Percentiles rank a stretch among this genome's conserved stretches.
Conservation (phyloP, 2,113 vertebrate genomes). For the Laterallus jamaicensis region DNA sequence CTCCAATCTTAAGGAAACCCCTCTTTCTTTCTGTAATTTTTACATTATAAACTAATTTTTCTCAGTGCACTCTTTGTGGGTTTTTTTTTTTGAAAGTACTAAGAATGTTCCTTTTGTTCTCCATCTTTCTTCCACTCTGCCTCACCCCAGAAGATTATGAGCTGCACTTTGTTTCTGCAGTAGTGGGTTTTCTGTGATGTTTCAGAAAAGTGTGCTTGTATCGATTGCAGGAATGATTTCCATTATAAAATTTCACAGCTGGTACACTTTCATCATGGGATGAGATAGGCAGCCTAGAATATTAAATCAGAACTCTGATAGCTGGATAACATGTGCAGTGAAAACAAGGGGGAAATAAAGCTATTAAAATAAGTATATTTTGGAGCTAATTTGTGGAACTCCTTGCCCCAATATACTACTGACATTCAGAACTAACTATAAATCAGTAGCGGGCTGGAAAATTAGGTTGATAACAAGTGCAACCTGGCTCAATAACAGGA, state of each 20-base stretch:
- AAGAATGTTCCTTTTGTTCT: constrained; percentile 68
- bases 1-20: neutral
- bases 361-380: neutral
- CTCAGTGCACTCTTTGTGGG: constrained; percentile 52
- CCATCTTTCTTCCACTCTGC: constrained; percentile 38
- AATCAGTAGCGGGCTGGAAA: neutral
- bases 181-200: constrained; percentile 6
- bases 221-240: neutral
- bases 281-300: neutral
- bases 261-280: neutral
- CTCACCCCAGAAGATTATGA: constrained; percentile 41
- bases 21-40: constrained; percentile 49
- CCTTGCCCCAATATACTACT: neutral
- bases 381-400: neutral
- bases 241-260: constrained; percentile 1
- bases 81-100: constrained; percentile 30
- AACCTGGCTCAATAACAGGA: neutral
- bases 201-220: neutral
- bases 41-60: constrained; percentile 51
- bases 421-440: neutral
- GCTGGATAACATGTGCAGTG: neutral
- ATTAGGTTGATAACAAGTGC: neutral
- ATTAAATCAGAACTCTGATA: neutral
- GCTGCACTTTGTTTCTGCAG: neutral
- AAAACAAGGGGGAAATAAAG: neutral